Base-by-base conservation (phyloP, 2,113 vertebrate species). In the Nycticebus coucang region DNA sequence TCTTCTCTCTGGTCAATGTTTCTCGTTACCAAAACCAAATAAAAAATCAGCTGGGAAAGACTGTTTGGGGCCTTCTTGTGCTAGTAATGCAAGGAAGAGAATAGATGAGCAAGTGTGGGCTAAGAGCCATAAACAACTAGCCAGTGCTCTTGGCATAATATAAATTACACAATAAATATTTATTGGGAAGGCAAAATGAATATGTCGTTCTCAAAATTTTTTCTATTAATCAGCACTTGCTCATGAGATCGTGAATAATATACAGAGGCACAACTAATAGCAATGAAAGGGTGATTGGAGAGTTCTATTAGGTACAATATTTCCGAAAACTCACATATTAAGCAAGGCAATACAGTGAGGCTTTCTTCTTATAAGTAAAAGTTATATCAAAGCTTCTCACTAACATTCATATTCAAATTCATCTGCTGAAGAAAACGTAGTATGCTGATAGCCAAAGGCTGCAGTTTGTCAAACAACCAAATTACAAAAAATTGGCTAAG, bases 121-220 rank as follows among this genome's bases (percentile, higher is more conserved):
- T 84, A 90, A 74, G n/a, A 89, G 50, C 35, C 75, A 89, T 89
- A 93, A 96, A 87, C 71, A 77, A 87, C 41, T 60, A 94, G 21
- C 22, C 75, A 87, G 60, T 55, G 35, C 45, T 33, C 22, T 87
- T 92, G 35, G 88, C 77, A 90, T 80, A 96, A 90, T 77, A 62
- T 82, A 95, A 95, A 92, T 88, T 94, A 66, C 74, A 88, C 7
- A 77, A 92, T 83, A 93, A 93, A 95, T 87, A 94, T 92, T 90
- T 94, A 93, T 82, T 64, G 84, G 93, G 77, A 82, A 95, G 18
- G 28, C 37, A 92, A 96, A 92, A 81, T 90, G 55, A 96, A 19
- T 72, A 87, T 89, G 28, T 94, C 78, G 45, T 85, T 41, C 66
- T 95, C 59, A 60, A 30, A 78, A 33, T 93, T 94, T 95, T 24